A percentile compares a stretch with the other conserved stretches of the same genome.
phyloP scores from a whole-genome alignment of 1,140 invertebrate species.

The Mamestra configurata region DNA sequence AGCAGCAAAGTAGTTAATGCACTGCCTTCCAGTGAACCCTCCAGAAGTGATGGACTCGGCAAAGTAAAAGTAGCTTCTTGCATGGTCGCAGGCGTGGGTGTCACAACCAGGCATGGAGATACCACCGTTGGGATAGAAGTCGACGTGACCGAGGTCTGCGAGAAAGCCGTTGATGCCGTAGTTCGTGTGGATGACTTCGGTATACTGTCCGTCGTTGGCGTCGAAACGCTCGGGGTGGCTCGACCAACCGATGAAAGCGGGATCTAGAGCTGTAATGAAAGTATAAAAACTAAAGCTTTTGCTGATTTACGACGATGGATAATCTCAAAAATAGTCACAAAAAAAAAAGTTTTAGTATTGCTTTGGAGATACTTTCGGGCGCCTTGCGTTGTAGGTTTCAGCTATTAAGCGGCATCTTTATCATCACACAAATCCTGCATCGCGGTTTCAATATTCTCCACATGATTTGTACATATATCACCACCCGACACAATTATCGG shows the following conservation, averaged over 20 bases:
- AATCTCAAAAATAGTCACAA: too few species aligned
- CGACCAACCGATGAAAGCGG: conserved; percentile 84
- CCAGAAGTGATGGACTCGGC: conserved; percentile 70
- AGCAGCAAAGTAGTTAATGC: conserved; percentile 67
- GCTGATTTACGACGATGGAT: too few species aligned
- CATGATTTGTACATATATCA: too few species aligned
- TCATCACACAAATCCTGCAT: too few species aligned
- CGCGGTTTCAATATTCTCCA: too few species aligned
- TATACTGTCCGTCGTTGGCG: conserved; percentile 87
- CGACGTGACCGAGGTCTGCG: conserved; percentile 88
- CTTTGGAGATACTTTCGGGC: too few species aligned
- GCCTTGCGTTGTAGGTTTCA: too few species aligned
- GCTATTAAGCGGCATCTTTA: too few species aligned
- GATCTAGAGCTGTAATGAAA: conserved; percentile 84
- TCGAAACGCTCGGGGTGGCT: conserved; percentile 85
- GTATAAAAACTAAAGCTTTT: too few species aligned
- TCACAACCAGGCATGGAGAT: conserved; percentile 90
- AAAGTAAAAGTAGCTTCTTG: conserved; percentile 69
- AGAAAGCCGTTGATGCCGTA: conserved; percentile 83
- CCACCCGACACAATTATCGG: too few species aligned
- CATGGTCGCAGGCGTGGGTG: conserved; percentile 74
- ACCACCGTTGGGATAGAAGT: conserved; percentile 91
- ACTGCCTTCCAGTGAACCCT: conserved; percentile 71
- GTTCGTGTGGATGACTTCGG: conserved; percentile 91
- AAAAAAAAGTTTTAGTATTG: too few species aligned